A percentile compares a stretch with the other conserved stretches of the same genome.
Evolutionary conservation across 1,140 invertebrate genomes (phyloP).

Genomic region (Frieseomelitta varia): DNA sequence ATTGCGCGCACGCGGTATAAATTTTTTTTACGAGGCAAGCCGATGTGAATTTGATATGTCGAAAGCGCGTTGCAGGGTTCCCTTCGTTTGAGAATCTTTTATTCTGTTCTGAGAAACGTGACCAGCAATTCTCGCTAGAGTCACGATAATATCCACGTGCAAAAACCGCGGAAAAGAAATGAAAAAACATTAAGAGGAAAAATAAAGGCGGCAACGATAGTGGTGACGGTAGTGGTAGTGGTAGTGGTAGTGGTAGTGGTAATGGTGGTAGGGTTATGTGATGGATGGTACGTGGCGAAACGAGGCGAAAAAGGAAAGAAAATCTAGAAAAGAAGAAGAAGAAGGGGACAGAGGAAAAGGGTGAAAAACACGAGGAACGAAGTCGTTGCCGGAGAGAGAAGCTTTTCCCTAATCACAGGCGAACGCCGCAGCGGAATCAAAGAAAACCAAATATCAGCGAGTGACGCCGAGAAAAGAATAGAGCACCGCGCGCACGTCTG

Average conservation of each 20-base stretch:
- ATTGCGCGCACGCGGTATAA: slow-evolving; percentile 2
- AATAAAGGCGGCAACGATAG: not conserved
- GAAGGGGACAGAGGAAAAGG: slow-evolving; percentile 20
- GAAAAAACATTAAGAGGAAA: not conserved
- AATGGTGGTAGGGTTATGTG: slow-evolving; percentile 2
- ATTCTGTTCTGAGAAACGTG: not conserved
- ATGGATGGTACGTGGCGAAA: slow-evolving; percentile 26
- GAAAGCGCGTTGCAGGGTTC: not conserved
- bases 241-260: too few species aligned
- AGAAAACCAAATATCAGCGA: slow-evolving; percentile 68
- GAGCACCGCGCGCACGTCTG: slow-evolving; percentile 38
- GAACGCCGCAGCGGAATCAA: slow-evolving; percentile 61
- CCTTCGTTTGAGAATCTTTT: not conserved
- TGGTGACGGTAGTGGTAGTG: too few species aligned
- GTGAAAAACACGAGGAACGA: slow-evolving; percentile 12
- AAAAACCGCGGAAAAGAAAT: not conserved
- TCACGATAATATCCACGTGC: not conserved
- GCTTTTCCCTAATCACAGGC: slow-evolving; percentile 67
- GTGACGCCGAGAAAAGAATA: slow-evolving; percentile 55
- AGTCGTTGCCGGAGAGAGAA: slow-evolving; percentile 22
- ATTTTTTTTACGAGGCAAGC: not conserved
- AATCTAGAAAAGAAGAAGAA: slow-evolving; percentile 15
- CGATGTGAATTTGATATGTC: not conserved
- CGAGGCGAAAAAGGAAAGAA: slow-evolving; percentile 5
- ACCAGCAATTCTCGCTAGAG: not conserved